Evolutionary conservation across 2,113 vertebrate genomes (phyloP), one percentile per base, ranked within the genome.

Genomic region (Oxyruncus cristatus): DNA sequence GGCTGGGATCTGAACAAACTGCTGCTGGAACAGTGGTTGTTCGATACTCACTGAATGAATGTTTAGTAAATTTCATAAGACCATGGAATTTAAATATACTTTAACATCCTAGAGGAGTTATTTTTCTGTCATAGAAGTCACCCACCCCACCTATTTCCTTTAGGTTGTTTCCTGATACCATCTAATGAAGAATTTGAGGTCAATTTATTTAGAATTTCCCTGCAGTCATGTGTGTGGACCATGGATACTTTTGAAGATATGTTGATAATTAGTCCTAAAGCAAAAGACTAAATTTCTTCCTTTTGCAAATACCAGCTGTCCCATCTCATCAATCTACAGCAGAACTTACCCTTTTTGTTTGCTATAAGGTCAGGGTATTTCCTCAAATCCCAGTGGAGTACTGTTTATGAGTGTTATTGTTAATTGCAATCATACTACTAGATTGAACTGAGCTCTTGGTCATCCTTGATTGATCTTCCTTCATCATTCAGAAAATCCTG

Each of bases 401-500:
- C 11, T 89, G 26, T 87, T 92, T 95, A 91, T 91, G 65, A 72
- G 12, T 68, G 44, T 56, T 65, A 68, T 78, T 95, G 72, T 41
- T 95, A 96, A 91, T 89, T 84, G 56, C 21, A 80, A 11, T 85
- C 77, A 61, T 61, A 44, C 30, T 80, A 81, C 14, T 37, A 91
- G 52, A 95, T 56, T 75, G 73, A 95, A 82, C 70, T 61, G 65
- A 93, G 52, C 27, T 75, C 35, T 91, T 91, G 86, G 89, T 93
- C 86, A 95, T 84, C 86, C 91, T 95, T 93, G 80, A 91, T 65
- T 89, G 89, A 92, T 59, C 32, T 78, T 77, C 73, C 50, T 91
- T 93, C 66, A 88, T 78, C 93, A 89, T 67, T 30, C 37, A 75
- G 73, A 87, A 91, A 91, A 92, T 66, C 32, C 30, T 78, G 74